Base-by-base conservation (phyloP, 1,140 invertebrate genomes). In the Thalassaphorura encarpata region DNA sequence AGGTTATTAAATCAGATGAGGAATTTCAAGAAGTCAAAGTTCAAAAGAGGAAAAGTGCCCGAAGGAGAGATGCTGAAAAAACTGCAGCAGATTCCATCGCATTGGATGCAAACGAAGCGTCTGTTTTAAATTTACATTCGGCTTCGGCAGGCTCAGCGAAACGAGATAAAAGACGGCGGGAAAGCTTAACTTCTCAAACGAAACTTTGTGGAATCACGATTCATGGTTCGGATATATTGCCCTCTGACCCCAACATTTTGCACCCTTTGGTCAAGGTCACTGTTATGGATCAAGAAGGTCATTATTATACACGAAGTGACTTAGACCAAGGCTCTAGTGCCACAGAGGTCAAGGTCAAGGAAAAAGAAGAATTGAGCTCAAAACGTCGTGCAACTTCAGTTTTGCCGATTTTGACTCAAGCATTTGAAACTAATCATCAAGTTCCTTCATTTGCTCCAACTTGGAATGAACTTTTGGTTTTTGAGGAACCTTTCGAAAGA, bases 391-490 rank as follows among this genome's bases (percentile, higher is more conserved):
- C 33, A n/a, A 11, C 33, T 36, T 36, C 33, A 11, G 40, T 63
- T 31, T 23, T 60, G 21, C 63, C 58, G 3, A 57, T 60, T 16
- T 56, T 64, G 53, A 58, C 59, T 6, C 63, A 64, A 33, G 46
- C 63, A 19, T 58, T 48, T 40, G 53, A 49, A 33, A 51, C 45
- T 28, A 41, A 54, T 19, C 15, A 8, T 18, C 16, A 41, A n/a
- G 21, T 61, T 41, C 54, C 56, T 0, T 43, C 40, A 1, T 54
- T 61, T 28, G 56, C 54, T 26, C 80, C 81, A 2, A 64, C 71
- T 1, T 83, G 82, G 82, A 78, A 83, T 62, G 81, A 83, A 63
- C 69, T 80, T 47, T 60, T 83, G 0, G 66, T 83, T 33, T 78
- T 82, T 58, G 78, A 80, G 68, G 76, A 81, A 63, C 73, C 78